Evolutionary conservation across 2,113 vertebrate genomes (phyloP).

Genomic region (Erythrolamprus reginae): DNA sequence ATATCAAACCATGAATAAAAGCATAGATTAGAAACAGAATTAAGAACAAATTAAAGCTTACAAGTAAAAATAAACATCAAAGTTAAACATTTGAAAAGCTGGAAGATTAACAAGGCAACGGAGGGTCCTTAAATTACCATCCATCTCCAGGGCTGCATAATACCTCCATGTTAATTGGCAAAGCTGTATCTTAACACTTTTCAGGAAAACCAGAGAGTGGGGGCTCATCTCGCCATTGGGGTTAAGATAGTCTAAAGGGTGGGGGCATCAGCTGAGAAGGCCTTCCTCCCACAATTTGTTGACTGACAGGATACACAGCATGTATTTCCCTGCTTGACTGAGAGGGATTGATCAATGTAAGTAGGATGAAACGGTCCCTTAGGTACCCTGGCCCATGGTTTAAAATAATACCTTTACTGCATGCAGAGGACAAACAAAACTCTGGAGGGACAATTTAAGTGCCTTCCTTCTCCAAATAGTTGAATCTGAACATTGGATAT

Average conservation of each 20-base stretch:
- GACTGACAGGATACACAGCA: neutral
- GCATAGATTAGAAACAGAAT: neutral
- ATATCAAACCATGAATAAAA: neutral
- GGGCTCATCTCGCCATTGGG: neutral
- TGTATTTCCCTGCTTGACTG: neutral
- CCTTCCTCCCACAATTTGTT: neutral
- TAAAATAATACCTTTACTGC: neutral
- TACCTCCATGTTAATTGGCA: neutral
- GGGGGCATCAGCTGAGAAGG: neutral
- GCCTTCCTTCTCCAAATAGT: conserved; percentile 11
- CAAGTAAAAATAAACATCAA: neutral
- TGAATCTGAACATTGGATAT: conserved; percentile 49
- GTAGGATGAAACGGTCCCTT: neutral
- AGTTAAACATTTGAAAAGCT: neutral
- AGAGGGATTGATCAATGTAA: neutral
- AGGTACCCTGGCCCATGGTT: neutral
- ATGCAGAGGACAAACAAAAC: neutral
- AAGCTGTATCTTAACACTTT: neutral
- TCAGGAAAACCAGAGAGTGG: neutral
- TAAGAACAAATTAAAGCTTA: neutral
- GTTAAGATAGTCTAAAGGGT: neutral
- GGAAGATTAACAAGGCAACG: neutral
- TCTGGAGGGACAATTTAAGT: neutral
- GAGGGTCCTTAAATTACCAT: neutral
- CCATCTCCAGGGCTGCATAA: neutral